Evolutionary conservation across 2,113 vertebrate species (phyloP).

Genomic region (Salvelinus fontinalis): DNA sequence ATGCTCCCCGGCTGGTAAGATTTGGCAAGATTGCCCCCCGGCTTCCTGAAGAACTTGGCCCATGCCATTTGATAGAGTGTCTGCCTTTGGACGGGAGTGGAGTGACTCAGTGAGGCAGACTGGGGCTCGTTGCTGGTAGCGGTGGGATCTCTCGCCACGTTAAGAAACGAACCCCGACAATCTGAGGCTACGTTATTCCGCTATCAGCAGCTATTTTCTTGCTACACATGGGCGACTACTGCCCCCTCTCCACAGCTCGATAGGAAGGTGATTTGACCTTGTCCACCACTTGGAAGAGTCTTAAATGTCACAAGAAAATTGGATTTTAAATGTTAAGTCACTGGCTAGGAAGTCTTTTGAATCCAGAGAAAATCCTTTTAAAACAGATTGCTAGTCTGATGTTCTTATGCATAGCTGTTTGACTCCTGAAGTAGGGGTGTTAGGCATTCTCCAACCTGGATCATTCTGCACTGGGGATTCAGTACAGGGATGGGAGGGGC

Average conservation of each 20-base stretch:
- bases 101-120: conserved; percentile 24
- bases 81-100: conserved; percentile 42
- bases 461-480: conserved; percentile 2
- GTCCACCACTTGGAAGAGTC: neutral
- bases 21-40: conserved; percentile 88
- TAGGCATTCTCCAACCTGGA: conserved; percentile 33
- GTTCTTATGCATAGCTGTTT: conserved; percentile 12
- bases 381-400: conserved; percentile 22
- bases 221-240: conserved; percentile 64
- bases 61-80: conserved; percentile 85
- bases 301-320: neutral
- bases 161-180: conserved; percentile 27
- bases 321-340: conserved; percentile 31
- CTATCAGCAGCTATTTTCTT: conserved; percentile 47
- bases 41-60: conserved; percentile 91
- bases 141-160: neutral
- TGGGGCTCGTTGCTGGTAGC: neutral
- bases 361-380: conserved; percentile 10
- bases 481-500: neutral
- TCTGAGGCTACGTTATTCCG: conserved; percentile 62
- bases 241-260: conserved; percentile 37
- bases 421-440: neutral
- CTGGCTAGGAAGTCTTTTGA: conserved; percentile 19
- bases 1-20: conserved; percentile 93
- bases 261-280: conserved; percentile 25